Evolutionary conservation across 2,888 invertebrate species (phyloP), one percentile per base, ranked within the genome.

Genomic region (Drosophila multiciliata): DNA sequence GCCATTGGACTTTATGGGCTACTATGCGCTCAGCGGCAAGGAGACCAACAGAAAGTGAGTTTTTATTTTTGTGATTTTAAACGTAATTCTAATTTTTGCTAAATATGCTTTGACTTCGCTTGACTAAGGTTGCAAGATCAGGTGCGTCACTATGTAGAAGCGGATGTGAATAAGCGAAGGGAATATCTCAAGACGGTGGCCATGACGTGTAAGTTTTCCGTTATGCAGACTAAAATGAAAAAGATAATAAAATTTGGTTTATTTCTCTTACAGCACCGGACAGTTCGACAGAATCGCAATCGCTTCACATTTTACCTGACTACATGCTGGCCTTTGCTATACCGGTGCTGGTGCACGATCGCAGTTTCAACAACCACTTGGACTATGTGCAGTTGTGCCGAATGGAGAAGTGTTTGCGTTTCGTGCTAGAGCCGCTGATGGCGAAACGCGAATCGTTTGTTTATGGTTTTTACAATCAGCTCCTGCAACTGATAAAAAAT

Each of bases 271-370:
- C 61, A 87, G 88, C 90, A 45, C 78, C 89, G 32, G 92, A 92
- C 38, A 82, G 80, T 68, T 87, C 90, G 53, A 82, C 91, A 42
- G 92, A 91, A 49, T 79, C 95, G 79, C 97, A 97, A 94, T 93
- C 97, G 91, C 96, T 97, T 48, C 97, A 97, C 93, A 97, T 98
- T 92, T 94, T 99, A 93, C 99, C 99, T 62, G 99, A 99, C 94
- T 99, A 99, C 93, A 98, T 98, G 96, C 94, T 99, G 91, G 98
- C 98, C 80, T 99, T 99, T 93, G 97, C 98, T n/a, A 96, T 99
- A 83, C 98, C 99, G 57, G 95, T 99, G 60, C 94, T 99, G 69
- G 97, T 99, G n/a, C 98, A 99, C 92, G 97, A 98, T 93, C 97
- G 98, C 8, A 95, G 95, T 82, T 97, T 97, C 92, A 96, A 96